Evolutionary conservation across 2,888 invertebrate genomes (phyloP).

Genomic region (Euplexia lucipara): DNA sequence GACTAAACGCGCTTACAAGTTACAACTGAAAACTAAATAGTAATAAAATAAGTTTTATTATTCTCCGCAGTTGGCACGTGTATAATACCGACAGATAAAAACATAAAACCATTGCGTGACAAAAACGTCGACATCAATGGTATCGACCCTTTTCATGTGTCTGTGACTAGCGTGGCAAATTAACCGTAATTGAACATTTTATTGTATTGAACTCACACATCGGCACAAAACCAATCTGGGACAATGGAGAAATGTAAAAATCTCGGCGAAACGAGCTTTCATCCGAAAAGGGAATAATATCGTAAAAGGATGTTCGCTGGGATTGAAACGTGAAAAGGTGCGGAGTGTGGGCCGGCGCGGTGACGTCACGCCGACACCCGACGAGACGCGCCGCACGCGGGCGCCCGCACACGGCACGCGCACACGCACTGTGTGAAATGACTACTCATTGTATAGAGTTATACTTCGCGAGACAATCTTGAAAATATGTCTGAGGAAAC

Average conservation of each 20-base stretch:
- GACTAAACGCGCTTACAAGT: slow-evolving; percentile 3
- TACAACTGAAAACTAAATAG: too few species aligned
- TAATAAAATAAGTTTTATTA: neutral
- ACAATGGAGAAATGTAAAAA: slow-evolving; percentile 7
- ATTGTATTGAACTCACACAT: neutral
- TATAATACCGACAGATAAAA: neutral
- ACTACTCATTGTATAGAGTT: too few species aligned
- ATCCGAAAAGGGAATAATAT: slow-evolving; percentile 2
- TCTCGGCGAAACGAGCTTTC: neutral
- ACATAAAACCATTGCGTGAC: neutral
- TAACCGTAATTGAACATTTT: slow-evolving; percentile 2
- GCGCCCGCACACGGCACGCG: too few species aligned
- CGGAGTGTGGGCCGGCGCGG: neutral
- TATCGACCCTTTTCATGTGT: neutral
- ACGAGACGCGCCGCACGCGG: neutral
- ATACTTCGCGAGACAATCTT: too few species aligned
- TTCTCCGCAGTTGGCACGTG: neutral
- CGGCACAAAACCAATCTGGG: slow-evolving; percentile 6
- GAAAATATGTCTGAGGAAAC: too few species aligned
- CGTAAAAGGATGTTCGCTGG: slow-evolving; percentile 1
- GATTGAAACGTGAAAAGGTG: slow-evolving; percentile 3
- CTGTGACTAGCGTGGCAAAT: slow-evolving; percentile 6
- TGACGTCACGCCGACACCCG: neutral
- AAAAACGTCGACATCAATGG: neutral
- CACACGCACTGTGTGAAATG: too few species aligned